Evolutionary conservation across 2,113 vertebrate genomes (phyloP).

Genomic region (Rynchops niger): DNA sequence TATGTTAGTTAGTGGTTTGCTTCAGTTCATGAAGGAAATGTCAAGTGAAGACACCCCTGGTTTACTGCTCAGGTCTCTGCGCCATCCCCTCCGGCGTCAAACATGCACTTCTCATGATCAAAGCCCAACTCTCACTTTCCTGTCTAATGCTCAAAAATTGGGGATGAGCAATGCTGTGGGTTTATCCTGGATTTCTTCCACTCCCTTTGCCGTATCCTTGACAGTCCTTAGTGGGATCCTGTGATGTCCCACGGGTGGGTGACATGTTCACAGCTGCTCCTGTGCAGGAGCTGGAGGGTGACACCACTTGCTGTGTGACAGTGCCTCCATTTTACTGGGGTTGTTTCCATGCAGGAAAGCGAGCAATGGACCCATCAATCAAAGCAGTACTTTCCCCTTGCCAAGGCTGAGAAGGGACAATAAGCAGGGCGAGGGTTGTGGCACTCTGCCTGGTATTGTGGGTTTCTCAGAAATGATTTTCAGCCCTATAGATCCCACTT

Average conservation of each 20-base stretch:
- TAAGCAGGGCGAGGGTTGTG: background rate
- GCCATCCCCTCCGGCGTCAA: background rate
- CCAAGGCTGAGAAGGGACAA: background rate
- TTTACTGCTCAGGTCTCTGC: background rate
- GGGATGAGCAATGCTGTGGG: background rate
- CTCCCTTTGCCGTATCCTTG: background rate
- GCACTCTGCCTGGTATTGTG: background rate
- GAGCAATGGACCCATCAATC: background rate
- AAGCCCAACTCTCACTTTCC: background rate
- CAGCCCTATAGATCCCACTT: background rate
- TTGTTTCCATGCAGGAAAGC: background rate
- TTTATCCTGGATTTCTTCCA: background rate
- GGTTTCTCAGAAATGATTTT: background rate
- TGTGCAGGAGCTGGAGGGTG: background rate
- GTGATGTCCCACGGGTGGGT: background rate
- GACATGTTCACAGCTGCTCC: background rate
- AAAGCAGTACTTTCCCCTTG: background rate
- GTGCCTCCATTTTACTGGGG: background rate
- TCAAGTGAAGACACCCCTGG: background rate
- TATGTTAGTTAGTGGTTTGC: background rate
- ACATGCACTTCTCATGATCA: background rate
- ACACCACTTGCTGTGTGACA: rapidly evolving
- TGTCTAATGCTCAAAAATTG: background rate
- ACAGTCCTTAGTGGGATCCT: background rate
- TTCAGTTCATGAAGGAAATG: background rate